phyloP scores from a whole-genome alignment of 30 jellyfish, hydroid and myxozoan species.

The Mastigias papua region DNA sequence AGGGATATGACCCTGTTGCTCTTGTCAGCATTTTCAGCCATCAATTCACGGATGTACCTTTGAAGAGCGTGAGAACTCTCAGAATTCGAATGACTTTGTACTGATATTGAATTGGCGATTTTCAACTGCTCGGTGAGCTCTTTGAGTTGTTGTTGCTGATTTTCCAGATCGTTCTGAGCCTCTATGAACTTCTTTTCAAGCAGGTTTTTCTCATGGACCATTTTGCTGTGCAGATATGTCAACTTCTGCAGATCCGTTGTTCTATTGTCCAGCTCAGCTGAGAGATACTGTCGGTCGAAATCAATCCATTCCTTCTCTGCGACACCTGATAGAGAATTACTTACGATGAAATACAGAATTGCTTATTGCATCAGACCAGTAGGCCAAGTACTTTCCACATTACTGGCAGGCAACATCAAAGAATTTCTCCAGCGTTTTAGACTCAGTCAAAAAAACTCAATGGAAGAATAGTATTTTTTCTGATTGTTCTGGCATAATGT shows the following conservation, averaged over 20 bases:
- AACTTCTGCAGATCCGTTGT: constrained; percentile 69
- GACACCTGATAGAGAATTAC: constrained; percentile 74
- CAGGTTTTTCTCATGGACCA: constrained; percentile 75
- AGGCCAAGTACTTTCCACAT: too few species aligned
- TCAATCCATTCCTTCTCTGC: constrained; percentile 88
- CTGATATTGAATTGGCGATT: constrained; percentile 8
- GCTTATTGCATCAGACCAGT: too few species aligned
- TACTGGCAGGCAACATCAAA: too few species aligned
- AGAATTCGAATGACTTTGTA: neutral
- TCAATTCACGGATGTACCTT: constrained; percentile 65
- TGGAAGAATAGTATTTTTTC: too few species aligned
- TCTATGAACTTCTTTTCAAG: constrained; percentile 76
- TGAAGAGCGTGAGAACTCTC: constrained; percentile 36
- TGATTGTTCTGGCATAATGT: too few species aligned
- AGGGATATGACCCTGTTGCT: constrained; percentile 71
- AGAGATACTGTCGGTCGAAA: constrained; percentile 84
- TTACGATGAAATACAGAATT: too few species aligned
- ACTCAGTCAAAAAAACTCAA: too few species aligned
- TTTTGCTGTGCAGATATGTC: constrained; percentile 62
- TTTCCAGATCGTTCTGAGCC: constrained; percentile 59
- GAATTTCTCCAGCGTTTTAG: too few species aligned
- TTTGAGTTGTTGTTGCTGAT: constrained; percentile 50
- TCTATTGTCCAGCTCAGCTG: constrained; percentile 84
- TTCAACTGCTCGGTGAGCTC: constrained; percentile 67
- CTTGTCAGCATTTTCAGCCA: constrained; percentile 74